Evolutionary conservation across 1,140 invertebrate species (phyloP), one percentile per base, ranked within the genome.

Genomic region (Phortica variegata): DNA sequence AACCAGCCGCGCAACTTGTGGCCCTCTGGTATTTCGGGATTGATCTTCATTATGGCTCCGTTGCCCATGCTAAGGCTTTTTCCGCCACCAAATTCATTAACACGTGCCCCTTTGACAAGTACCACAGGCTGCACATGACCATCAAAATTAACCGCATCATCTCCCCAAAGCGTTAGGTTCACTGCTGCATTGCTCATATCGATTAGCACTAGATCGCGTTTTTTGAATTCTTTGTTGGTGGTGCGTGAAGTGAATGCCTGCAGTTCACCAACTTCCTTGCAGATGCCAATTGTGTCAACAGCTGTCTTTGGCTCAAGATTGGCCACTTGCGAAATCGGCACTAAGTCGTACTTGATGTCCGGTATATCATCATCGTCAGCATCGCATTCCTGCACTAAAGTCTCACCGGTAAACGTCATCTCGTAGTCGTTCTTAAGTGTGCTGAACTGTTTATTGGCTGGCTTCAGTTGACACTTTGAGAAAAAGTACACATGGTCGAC

Each of bases 361-460:
- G 95, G 94, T 60, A 97, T 83, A 19, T 42, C 58, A 2, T 47
- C 49, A 13, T 73, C 65, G 34, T 85, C 83, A 8, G 85, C 86
- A 47, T 85, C 78, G 59, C 88, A 92, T 40, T 83, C 81, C 29
- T 85, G 79, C 6, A 96, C 81, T 55, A 88, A 79, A 0, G 91
- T 89, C 23, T 97, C 90, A 15, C 79, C 77, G n/a, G 79, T 86
- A 58, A 98, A 86, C 0, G 90, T 90, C 85, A 99, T 90, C 72
- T 99, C 97, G 71, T 97, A 99, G 73, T 98, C 93, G 77, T 97
- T 94, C 38, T 93, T 90, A 9, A 96, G 73, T 33, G 78, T 84
- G 12, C 82, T 84, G 68, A 85, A 98, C 62, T 92, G 84, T 74
- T 95, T 97, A 74, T 98, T 97, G 1, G 95, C 95, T 13, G 88